A percentile compares a stretch with the other conserved stretches of the same genome.
Evolutionary conservation across 2,113 vertebrate genomes (phyloP).

Genomic region (Mustela nigripes): DNA sequence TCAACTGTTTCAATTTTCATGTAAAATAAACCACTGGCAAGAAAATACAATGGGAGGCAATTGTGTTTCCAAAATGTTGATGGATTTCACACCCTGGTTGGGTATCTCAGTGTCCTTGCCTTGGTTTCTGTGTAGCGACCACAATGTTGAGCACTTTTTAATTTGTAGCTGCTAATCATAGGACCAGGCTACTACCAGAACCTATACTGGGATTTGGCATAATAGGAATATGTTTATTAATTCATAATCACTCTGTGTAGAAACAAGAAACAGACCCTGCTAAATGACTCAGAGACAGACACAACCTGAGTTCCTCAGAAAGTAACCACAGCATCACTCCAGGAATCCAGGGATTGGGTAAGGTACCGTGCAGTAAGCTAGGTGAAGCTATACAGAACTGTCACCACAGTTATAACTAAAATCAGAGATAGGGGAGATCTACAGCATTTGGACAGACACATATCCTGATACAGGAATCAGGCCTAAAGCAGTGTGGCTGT

Average conservation of each 20-base stretch:
- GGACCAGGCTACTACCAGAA: neutral
- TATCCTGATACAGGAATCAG: neutral
- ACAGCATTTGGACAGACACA: neutral
- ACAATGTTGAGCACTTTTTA: neutral
- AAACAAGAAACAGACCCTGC: neutral
- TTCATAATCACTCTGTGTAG: neutral
- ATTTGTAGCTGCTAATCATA: neutral
- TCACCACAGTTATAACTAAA: neutral
- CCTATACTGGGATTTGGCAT: neutral
- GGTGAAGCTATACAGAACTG: neutral
- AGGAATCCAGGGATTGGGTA: neutral
- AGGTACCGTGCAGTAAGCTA: neutral
- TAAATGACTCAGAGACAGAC: neutral
- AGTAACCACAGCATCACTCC: neutral
- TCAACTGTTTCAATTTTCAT: neutral
- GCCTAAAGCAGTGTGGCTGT: neutral
- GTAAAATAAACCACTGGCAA: slow-evolving; percentile 14
- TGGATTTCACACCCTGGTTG: neutral
- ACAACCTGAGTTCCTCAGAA: neutral
- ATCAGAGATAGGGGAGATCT: neutral
- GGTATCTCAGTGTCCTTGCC: neutral
- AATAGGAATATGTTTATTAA: neutral
- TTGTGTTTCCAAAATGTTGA: slow-evolving; percentile 9
- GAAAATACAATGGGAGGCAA: slow-evolving; percentile 9
- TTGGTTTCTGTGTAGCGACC: neutral